Evolutionary conservation across 2,113 vertebrate genomes (phyloP).

Genomic region (Callocephalon fimbriatum): DNA sequence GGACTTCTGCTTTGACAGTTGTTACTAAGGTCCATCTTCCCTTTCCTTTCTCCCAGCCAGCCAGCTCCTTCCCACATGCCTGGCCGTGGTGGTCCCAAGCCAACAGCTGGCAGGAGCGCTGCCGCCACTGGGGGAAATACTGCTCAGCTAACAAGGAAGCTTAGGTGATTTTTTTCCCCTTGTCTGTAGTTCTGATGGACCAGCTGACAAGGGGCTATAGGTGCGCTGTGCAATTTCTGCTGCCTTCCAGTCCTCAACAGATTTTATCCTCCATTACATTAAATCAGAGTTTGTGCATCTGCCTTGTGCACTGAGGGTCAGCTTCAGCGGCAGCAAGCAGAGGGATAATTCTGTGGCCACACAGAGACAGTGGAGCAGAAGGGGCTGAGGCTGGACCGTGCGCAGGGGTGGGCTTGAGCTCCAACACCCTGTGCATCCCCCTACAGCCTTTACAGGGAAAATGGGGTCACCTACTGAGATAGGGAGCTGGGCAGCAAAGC

Average conservation of each 20-base stretch:
- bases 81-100: fast-evolving
- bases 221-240: neutral
- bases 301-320: neutral
- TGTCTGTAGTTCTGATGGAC: neutral
- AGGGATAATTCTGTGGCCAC: neutral
- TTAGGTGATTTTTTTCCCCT: neutral
- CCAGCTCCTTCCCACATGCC: neutral
- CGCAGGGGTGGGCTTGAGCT: neutral
- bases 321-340: neutral
- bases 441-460: neutral
- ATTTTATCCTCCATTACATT: neutral
- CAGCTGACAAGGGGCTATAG: neutral
- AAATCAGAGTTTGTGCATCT: neutral
- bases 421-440: fast-evolving
- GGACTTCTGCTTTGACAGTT: neutral
- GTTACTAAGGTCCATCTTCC: conserved; percentile 15
- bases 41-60: neutral
- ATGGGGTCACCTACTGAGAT: neutral
- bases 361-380: neutral
- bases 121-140: neutral
- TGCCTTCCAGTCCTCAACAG: neutral
- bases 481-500: neutral
- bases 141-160: neutral
- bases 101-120: neutral
- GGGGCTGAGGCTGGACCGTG: neutral